A percentile compares a stretch with the other conserved stretches of the same genome.
These are phyloP conservation scores for Catocala fraxini DNA, from an alignment of 2,888 invertebrate species.

Conservation along the genomic window DNA sequence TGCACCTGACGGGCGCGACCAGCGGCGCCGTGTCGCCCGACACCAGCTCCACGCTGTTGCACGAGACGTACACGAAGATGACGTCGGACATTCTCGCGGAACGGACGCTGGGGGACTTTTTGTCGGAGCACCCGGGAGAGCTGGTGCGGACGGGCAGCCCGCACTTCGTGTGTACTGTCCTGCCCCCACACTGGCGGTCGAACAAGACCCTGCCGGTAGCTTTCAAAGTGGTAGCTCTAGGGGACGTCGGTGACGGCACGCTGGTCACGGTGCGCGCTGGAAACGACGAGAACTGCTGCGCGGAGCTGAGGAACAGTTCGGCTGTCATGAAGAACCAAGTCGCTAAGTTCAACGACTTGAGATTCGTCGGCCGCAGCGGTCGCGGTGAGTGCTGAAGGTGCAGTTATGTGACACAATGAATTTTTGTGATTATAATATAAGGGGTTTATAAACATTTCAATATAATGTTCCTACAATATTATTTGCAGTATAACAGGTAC, in stretches of 20 bases:
- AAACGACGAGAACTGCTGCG: constrained; percentile 99
- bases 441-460: constrained; percentile 2
- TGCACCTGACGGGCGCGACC: constrained; percentile 85
- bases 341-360: constrained; percentile 99
- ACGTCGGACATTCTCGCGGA: constrained; percentile 96
- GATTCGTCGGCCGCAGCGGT: constrained; percentile 99
- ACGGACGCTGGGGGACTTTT: constrained; percentile 94
- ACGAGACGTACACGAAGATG: constrained; percentile 95
- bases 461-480: background rate
- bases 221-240: constrained; percentile 98
- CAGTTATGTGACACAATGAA: constrained; percentile 75
- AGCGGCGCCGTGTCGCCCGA: constrained; percentile 90
- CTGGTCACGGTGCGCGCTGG: constrained; percentile 98
- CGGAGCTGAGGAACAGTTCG: constrained; percentile 97
- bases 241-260: constrained; percentile 98
- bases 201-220: constrained; percentile 99
- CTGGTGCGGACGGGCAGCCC: constrained; percentile 97
- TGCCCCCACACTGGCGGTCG: constrained; percentile 99
- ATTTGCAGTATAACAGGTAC: too few relatives aligned
- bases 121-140: constrained; percentile 97
- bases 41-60: constrained; percentile 91
- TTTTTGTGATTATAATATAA: constrained; percentile 40
- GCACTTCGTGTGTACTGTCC: constrained; percentile 97
- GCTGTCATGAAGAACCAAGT: constrained; percentile 99
- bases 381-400: constrained; percentile 94